Percentiles rank a stretch among this genome's conserved stretches.
These are phyloP conservation scores for Apocrypta bakeri DNA, from an alignment of 1,140 invertebrate species.

Conservation along the genomic window DNA sequence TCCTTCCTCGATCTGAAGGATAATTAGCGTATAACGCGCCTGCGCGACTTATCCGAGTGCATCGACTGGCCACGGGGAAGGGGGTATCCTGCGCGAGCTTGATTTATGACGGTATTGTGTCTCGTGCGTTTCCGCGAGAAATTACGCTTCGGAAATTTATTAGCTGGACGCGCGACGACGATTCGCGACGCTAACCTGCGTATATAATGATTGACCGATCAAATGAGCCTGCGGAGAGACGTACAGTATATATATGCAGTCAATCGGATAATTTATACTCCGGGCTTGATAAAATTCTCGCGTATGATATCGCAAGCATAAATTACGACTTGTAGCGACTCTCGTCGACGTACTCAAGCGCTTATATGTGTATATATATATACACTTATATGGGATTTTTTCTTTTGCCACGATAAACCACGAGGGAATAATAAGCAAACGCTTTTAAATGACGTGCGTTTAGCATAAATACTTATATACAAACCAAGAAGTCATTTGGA, in stretches of 20 bases:
- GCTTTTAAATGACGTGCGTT: background rate
- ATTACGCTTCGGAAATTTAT: conserved; percentile 13
- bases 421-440: conserved; percentile 17
- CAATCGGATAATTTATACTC: background rate
- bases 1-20: conserved; percentile 62
- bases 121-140: conserved; percentile 46
- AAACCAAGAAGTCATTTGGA: background rate
- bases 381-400: background rate
- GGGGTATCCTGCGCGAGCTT: conserved; percentile 60
- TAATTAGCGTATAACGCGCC: conserved; percentile 61
- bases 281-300: background rate
- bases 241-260: background rate
- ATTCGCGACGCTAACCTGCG: conserved; percentile 33
- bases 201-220: background rate
- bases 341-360: background rate
- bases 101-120: conserved; percentile 67
- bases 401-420: background rate
- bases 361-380: background rate
- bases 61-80: conserved; percentile 57
- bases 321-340: background rate
- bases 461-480: background rate
- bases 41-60: conserved; percentile 63
- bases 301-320: background rate
- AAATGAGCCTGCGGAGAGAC: background rate
- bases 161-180: conserved; percentile 11